Conservation (phyloP, 2,797 vertebrate species). For the Oreochromis mossambicus region DNA sequence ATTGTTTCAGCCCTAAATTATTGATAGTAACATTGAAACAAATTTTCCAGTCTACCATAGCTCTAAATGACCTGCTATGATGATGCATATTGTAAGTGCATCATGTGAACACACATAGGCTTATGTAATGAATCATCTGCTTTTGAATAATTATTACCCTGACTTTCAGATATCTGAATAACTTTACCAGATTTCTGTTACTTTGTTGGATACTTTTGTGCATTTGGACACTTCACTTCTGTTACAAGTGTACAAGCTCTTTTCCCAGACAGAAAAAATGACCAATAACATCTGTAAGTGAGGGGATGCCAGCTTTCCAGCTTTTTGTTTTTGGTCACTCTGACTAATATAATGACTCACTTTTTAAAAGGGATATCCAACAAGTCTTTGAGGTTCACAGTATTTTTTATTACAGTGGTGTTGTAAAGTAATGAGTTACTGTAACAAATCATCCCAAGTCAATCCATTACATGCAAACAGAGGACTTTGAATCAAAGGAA, state of each 20-base stretch:
- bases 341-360: slow-evolving; percentile 41
- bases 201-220: neutral
- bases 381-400: slow-evolving; percentile 21
- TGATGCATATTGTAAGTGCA: neutral
- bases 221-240: neutral
- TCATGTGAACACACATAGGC: neutral
- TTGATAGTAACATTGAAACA: neutral
- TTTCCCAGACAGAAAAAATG: neutral
- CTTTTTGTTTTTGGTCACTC: slow-evolving; percentile 28
- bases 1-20: neutral
- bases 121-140: neutral
- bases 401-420: slow-evolving; percentile 15
- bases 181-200: neutral
- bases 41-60: neutral
- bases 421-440: slow-evolving; percentile 8
- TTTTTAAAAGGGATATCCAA: slow-evolving; percentile 12
- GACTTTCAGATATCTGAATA: neutral
- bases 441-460: neutral
- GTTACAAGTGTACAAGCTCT: neutral
- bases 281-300: neutral
- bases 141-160: neutral
- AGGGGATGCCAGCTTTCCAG: neutral
- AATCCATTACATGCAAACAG: neutral
- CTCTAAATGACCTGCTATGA: neutral
- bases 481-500: neutral